Evolutionary conservation across 2,888 invertebrate species (phyloP), one percentile per base, ranked within the genome.

Genomic region (Eupsilia transversa): DNA sequence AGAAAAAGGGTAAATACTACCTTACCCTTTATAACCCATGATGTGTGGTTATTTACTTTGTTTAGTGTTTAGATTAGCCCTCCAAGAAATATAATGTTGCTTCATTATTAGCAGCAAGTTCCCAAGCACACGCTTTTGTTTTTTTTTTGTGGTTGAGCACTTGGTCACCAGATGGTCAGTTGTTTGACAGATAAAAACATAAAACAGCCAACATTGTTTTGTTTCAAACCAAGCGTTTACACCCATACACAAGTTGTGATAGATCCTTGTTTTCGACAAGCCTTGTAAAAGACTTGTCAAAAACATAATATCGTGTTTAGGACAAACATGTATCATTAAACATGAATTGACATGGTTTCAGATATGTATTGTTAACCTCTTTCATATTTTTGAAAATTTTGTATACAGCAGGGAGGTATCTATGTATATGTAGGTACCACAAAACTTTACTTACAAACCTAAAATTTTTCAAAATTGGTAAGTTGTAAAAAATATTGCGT

Each of bases 111-210:
- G 56, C 66, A 60, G 27, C 52, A 61, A 65, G 80, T 77, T 78
- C 82, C 74, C 84, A 83, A 77, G 73, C 75, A 61, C 52, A 79
- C 57, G 65, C 79, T 86, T 89, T 89, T 88, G 88, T 86, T 83
- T 77, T 88, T 88, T 77, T 81, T 70, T 80, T 83, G 88, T 82
- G 83, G 80, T 74, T 56, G 69, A 83, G 77, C 96, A 95, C 92
- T 94, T 96, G 96, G 94, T 91, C 91, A 92, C 93, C 96, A 96
- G 92, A 95, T 96, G 96, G 95, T 93, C 94, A 94, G 83, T 91
- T 91, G 90, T 91, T 90, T 89, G 81, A 85, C 87, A 82, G 86
- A 91, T 88, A 88, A 88, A 87, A 88, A 85, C 80, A 83, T 88
- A 84, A 86, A 90, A 87, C 87, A 88, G 89, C 87, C 85, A 86